A percentile compares a stretch with the other conserved stretches of the same genome.
phyloP scores from a whole-genome alignment of 2,113 vertebrate genomes.

The Myrmecophaga tridactyla region DNA sequence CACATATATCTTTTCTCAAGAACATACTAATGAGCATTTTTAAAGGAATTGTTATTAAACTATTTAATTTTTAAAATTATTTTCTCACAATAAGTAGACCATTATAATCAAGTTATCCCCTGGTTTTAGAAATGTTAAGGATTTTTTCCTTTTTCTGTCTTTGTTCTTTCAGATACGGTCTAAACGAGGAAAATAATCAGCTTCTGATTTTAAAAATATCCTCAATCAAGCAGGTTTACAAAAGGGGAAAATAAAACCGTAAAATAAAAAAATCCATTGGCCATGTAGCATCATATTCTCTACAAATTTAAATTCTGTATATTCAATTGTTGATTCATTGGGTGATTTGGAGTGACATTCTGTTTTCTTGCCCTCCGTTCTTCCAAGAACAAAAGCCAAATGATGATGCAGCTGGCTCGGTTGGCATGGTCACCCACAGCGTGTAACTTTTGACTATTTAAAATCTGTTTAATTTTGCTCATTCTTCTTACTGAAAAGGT shows the following conservation, averaged over 20 bases:
- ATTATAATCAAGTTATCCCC: neutral
- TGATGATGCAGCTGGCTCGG: slow-evolving; percentile 34
- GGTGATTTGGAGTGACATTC: slow-evolving; percentile 6
- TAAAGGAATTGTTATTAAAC: neutral
- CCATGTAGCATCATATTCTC: neutral
- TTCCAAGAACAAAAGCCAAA: slow-evolving; percentile 45
- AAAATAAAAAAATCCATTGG: neutral
- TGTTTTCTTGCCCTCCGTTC: neutral
- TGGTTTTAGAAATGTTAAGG: neutral
- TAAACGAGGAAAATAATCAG: neutral
- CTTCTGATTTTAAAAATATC: neutral
- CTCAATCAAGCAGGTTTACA: neutral
- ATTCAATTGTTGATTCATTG: neutral
- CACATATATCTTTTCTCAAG: neutral
- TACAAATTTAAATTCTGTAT: neutral
- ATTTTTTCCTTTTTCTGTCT: neutral
- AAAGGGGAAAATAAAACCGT: slow-evolving; percentile 6
- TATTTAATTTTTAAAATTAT: neutral
- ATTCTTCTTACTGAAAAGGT: slow-evolving; percentile 23
- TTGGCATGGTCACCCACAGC: neutral
- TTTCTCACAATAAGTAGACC: neutral
- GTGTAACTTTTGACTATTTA: slow-evolving; percentile 53
- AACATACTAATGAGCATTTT: neutral
- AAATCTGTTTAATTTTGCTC: slow-evolving; percentile 44
- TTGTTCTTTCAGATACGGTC: neutral